These are phyloP conservation scores for Priapulus caudatus DNA, from an alignment of 2,888 invertebrate species.

Conservation along the genomic window DNA sequence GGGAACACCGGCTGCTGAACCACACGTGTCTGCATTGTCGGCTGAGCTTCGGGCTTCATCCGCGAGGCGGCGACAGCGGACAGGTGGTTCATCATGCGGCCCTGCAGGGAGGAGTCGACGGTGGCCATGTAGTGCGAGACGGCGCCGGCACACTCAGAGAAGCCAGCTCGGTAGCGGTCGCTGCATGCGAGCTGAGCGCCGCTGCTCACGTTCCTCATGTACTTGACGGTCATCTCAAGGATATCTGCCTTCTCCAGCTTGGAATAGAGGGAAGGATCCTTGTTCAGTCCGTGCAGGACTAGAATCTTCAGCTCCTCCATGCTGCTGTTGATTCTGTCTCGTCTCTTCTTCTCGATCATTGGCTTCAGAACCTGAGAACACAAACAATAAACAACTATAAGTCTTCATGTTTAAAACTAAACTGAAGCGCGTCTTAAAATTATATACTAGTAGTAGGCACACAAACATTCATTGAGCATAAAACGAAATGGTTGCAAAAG, in stretches of 20 bases:
- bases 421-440: too few species aligned
- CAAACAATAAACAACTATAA: too few species aligned
- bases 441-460: too few species aligned
- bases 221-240: not conserved
- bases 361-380: too few species aligned
- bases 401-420: too few species aligned
- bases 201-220: not conserved
- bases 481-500: too few species aligned
- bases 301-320: not conserved
- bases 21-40: too few species aligned
- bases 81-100: constrained; percentile 1
- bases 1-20: not conserved
- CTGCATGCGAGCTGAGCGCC: not conserved
- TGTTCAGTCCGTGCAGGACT: not conserved
- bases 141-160: not conserved
- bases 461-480: too few species aligned
- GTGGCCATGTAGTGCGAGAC: not conserved
- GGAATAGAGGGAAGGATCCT: constrained; percentile 1
- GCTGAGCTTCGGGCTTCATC: not conserved
- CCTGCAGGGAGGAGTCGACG: not conserved
- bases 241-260: constrained; percentile 1
- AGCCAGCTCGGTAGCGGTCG: not conserved
- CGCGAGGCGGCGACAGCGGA: not conserved
- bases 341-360: not conserved
- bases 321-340: not conserved